phyloP scores from a whole-genome alignment of 2,888 invertebrate genomes.

The Arctia plantaginis region DNA sequence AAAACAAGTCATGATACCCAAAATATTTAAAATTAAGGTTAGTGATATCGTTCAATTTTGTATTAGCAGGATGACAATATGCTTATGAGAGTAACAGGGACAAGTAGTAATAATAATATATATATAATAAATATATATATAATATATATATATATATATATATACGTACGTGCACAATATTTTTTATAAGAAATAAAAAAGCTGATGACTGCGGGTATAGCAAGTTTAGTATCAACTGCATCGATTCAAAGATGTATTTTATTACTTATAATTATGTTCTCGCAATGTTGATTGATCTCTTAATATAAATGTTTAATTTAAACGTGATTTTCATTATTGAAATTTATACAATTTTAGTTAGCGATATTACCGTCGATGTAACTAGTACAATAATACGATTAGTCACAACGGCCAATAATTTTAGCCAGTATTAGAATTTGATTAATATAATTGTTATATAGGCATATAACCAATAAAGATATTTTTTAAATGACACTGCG shows the following conservation, averaged over 20 bases:
- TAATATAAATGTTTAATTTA: conserved; percentile 43
- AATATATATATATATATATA: too few relatives aligned
- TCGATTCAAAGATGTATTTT: conserved; percentile 8
- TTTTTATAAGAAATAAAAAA: neutral
- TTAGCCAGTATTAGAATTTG: conserved; percentile 53
- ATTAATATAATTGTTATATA: conserved; percentile 39
- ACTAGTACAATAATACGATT: conserved; percentile 52
- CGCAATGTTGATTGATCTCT: conserved; percentile 53
- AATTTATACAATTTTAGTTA: conserved; percentile 31
- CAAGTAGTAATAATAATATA: neutral
- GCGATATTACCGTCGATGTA: conserved; percentile 29
- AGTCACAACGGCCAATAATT: conserved; percentile 35
- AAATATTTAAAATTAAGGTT: neutral
- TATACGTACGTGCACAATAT: neutral
- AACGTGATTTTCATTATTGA: conserved; percentile 35
- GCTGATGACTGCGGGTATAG: neutral
- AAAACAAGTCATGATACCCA: too few relatives aligned
- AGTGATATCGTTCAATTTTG: neutral
- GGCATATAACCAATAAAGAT: conserved; percentile 34
- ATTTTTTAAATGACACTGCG: conserved; percentile 33
- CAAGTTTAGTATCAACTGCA: conserved; percentile 5
- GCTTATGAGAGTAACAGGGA: neutral
- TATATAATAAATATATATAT: neutral
- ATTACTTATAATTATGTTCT: conserved; percentile 21
- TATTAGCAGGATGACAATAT: neutral